Evolutionary conservation across 1,140 invertebrate species (phyloP).

Genomic region (Trichonephila clavata): DNA sequence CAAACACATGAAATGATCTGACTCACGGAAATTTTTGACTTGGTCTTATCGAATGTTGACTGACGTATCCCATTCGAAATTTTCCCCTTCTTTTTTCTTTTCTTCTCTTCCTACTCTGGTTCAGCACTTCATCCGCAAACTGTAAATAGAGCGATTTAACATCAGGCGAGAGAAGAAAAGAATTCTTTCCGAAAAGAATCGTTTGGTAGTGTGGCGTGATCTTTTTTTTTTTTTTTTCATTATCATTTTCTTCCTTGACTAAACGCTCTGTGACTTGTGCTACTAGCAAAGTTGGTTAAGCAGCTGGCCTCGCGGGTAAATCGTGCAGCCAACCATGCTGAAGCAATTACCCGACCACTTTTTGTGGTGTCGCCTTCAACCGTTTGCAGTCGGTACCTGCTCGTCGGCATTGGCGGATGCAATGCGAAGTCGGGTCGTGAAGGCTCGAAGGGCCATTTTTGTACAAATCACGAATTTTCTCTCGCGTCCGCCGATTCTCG

Average conservation of each 20-base stretch:
- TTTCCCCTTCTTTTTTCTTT: not conserved
- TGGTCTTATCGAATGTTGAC: not conserved
- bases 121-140: not conserved
- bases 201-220: no score
- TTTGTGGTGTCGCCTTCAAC: not conserved
- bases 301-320: not conserved
- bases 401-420: not conserved
- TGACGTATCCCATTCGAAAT: slow-evolving; percentile 6
- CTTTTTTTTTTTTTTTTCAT: no score
- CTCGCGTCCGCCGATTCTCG: slow-evolving; percentile 39
- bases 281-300: not conserved
- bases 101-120: not conserved
- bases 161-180: no score
- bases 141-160: no score
- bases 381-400: not conserved
- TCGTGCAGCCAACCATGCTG: slow-evolving; percentile 4
- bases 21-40: slow-evolving; percentile 1
- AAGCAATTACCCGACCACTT: slow-evolving; percentile 9
- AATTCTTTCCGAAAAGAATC: no score
- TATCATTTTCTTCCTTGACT: no score
- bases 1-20: not conserved
- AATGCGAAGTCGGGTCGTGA: not conserved
- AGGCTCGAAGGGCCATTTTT: not conserved
- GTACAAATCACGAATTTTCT: slow-evolving; percentile 1
- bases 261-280: not conserved